Conservation (phyloP, 2,888 invertebrate genomes). For the Acholoe squamosa region DNA sequence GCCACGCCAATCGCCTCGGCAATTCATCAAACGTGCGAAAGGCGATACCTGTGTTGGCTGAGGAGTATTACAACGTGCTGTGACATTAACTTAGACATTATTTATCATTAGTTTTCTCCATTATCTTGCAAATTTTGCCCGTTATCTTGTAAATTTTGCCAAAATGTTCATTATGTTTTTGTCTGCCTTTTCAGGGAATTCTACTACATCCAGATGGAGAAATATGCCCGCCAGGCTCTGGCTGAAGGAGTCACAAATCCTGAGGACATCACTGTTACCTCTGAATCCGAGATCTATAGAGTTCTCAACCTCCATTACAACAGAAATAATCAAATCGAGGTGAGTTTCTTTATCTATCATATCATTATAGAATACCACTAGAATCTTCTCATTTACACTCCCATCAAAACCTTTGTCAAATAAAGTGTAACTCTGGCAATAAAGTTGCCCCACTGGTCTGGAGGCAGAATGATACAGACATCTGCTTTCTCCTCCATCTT, state of each 20-base stretch:
- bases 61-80: neutral
- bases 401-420: neutral
- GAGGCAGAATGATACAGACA: neutral
- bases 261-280: slow-evolving; percentile 96
- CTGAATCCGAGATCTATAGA: slow-evolving; percentile 98
- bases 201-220: slow-evolving; percentile 99
- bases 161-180: too few species aligned
- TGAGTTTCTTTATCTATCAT: slow-evolving; percentile 70
- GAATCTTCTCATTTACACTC: neutral
- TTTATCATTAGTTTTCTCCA: neutral
- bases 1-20: neutral
- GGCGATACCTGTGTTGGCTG: neutral
- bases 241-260: slow-evolving; percentile 96
- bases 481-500: neutral
- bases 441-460: neutral
- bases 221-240: slow-evolving; percentile 98
- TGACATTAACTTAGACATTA: neutral
- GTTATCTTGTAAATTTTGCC: too few species aligned
- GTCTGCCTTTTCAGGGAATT: slow-evolving; percentile 91
- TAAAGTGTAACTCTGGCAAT: neutral
- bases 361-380: neutral
- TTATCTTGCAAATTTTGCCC: too few species aligned
- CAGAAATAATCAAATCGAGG: slow-evolving; percentile 83
- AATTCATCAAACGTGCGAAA: neutral
- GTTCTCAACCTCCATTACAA: slow-evolving; percentile 95